phyloP scores from a whole-genome alignment of 2,888 invertebrate genomes.

The Silvanus unidentatus region DNA sequence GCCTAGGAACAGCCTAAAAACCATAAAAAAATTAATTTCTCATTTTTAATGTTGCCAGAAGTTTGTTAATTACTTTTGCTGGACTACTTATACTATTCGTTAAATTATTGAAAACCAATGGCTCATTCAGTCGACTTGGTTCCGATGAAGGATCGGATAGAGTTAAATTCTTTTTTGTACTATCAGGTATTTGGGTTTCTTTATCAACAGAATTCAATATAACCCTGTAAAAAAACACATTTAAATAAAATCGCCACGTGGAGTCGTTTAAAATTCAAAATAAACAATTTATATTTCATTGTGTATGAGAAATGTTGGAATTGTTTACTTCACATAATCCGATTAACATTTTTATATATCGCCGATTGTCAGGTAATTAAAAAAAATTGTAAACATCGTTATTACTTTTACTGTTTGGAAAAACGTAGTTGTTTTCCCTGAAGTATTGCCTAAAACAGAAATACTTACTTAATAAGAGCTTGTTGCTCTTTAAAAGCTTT shows the following conservation, averaged over 20 bases:
- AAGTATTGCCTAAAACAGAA: background rate
- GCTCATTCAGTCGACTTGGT: constrained; percentile 8
- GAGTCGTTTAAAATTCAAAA: too few relatives aligned
- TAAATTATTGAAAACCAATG: background rate
- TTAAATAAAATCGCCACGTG: too few relatives aligned
- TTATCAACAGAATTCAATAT: constrained; percentile 4
- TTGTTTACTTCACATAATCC: too few relatives aligned
- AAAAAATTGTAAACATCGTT: too few relatives aligned
- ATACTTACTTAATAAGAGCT: constrained; percentile 43
- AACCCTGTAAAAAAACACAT: background rate
- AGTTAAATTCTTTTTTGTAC: constrained; percentile 15
- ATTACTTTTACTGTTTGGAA: too few relatives aligned
- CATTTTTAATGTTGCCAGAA: too few relatives aligned
- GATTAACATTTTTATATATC: too few relatives aligned
- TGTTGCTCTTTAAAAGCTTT: constrained; percentile 67
- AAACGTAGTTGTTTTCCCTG: too few relatives aligned
- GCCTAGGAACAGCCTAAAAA: constrained; percentile 9
- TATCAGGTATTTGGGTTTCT: constrained; percentile 12
- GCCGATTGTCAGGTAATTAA: too few relatives aligned
- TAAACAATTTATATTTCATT: too few relatives aligned
- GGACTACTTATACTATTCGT: background rate
- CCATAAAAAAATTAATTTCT: too few relatives aligned
- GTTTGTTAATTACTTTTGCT: background rate
- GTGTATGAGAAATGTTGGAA: too few relatives aligned
- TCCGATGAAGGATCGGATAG: constrained; percentile 5